Conservation (phyloP, 2,113 vertebrate genomes). For the Daboia siamensis region DNA sequence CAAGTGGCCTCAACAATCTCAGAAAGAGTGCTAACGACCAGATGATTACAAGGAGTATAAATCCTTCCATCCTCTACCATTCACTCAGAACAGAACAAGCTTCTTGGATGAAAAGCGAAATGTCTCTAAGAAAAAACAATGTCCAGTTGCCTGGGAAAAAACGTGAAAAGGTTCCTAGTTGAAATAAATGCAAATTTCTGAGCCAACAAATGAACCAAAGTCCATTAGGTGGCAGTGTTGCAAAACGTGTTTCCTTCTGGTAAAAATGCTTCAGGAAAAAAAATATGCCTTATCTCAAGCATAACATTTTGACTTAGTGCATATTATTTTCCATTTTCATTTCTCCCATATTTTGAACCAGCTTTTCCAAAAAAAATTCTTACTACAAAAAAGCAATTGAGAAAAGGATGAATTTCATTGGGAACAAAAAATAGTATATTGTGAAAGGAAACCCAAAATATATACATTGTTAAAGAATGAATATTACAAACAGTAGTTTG, state of each 20-base stretch:
- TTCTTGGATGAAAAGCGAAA: neutral
- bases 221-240: constrained; percentile 17
- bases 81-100: neutral
- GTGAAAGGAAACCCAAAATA: neutral
- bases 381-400: neutral
- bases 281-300: neutral
- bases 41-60: neutral
- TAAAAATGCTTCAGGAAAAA: neutral
- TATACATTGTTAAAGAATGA: neutral
- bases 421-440: neutral
- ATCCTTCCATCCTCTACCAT: neutral
- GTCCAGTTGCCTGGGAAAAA: neutral
- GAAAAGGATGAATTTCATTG: neutral
- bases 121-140: neutral
- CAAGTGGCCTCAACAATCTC: neutral
- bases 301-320: neutral
- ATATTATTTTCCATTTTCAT: neutral
- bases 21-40: neutral
- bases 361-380: neutral
- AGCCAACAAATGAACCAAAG: neutral
- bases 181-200: neutral
- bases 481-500: neutral
- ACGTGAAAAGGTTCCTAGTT: neutral
- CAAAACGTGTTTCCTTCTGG: neutral
- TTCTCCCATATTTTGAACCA: neutral